Base-by-base conservation (phyloP, 2,113 vertebrate genomes). In the Halcyon malimbica region DNA sequence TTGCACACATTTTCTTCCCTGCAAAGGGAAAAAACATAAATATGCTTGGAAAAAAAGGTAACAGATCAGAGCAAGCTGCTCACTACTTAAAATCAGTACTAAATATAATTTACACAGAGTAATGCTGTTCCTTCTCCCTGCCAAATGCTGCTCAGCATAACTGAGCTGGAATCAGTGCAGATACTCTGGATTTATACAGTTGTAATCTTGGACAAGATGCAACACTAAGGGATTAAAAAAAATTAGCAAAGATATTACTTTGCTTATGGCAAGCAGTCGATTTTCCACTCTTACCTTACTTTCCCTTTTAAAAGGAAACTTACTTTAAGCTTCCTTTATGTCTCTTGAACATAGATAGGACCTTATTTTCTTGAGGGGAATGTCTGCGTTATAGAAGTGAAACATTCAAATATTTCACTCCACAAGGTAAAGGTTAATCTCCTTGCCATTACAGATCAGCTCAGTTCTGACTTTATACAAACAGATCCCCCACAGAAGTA, bases 1-100 rank as follows among this genome's bases (percentile, higher is more conserved):
- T 98, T 67, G 98, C 98, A 94, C 99, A 99, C 97, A 98, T 98
- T 96, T 97, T 98, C 98, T 99, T 99, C 88, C 99, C 99, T 99
- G 97, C 6, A 67, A 81, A 92, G 44, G 25, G 14, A 93, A 41
- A 94, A 94, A 87, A 79, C 19, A 83, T 10, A 87, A 89, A 33
- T 33, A 57, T 15, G 14, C 29, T 91, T 74, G 21, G 73, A 89
- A 88, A 69, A 70, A 70, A 51, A 70, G 19, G 50, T 5, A 54
- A 90, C 10, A 59, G 28, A 79, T 23, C 31, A 67, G 29, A 90
- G 11, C 19, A 76, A 92, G 46, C 26, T 57, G 21, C 31, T 63
- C 57, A 71, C 19, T 57, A 80, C 65, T 76, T 69, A 80, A 84
- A 89, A 83, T 67, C n/a, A 80, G n/a, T 62, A 77, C 10, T 41